These are phyloP conservation scores for Morone chrysops DNA, from an alignment of 2,113 vertebrate genomes.

Conservation along the genomic window DNA sequence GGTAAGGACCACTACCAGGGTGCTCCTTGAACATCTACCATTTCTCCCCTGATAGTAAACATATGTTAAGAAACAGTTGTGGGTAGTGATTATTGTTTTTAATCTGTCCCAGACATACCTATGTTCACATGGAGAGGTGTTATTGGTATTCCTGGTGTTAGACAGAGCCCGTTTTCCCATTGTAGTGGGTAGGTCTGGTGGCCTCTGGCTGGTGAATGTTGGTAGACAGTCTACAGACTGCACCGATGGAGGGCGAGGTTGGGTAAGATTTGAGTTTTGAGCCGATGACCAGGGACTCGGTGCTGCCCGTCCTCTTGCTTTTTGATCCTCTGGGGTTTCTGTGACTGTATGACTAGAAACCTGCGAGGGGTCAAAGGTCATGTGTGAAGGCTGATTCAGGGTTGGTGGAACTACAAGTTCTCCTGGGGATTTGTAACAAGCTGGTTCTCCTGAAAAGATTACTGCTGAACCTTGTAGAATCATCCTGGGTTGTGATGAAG, in stretches of 20 bases:
- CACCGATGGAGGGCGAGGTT: neutral
- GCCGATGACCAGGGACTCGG: neutral
- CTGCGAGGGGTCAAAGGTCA: slow-evolving; percentile 9
- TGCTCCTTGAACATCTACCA: no score
- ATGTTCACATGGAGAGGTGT: neutral
- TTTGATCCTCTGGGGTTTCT: neutral
- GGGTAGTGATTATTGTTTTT: no score
- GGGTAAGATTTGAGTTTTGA: neutral
- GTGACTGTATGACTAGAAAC: neutral
- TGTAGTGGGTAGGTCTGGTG: slow-evolving; percentile 42
- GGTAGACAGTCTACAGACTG: slow-evolving; percentile 56
- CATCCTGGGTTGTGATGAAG: slow-evolving; percentile 6
- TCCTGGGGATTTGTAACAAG: neutral
- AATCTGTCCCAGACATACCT: slow-evolving; percentile 59
- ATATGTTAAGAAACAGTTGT: neutral
- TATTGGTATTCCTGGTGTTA: slow-evolving; percentile 27
- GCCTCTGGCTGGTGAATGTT: slow-evolving; percentile 75
- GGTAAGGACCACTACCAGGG: no score
- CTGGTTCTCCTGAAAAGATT: neutral
- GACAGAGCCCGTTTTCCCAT: slow-evolving; percentile 28
- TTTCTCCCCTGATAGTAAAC: neutral
- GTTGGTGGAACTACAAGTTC: neutral
- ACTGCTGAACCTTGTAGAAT: neutral
- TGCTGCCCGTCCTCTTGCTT: neutral
- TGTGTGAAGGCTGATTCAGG: neutral